Conservation (phyloP, 2,888 invertebrate genomes). For the Phengaris arion region DNA sequence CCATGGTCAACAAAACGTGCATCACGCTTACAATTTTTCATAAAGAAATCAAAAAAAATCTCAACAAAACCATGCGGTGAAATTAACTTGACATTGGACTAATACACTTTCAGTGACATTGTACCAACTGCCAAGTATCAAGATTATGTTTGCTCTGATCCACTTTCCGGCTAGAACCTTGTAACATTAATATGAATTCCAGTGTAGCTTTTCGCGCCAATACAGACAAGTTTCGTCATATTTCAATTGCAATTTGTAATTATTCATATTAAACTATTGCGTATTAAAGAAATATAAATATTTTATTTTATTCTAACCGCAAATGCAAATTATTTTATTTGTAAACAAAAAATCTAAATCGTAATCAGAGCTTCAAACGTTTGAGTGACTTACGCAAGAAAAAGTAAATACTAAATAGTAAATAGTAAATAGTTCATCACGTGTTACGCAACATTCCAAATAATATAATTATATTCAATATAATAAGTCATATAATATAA, state of each 20-base stretch:
- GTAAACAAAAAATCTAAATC: background rate
- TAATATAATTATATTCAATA: background rate
- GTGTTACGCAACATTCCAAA: conserved; percentile 6
- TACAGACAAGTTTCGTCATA: background rate
- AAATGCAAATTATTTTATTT: conserved; percentile 23
- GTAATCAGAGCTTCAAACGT: background rate
- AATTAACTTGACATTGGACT: conserved; percentile 9
- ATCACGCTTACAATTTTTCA: background rate
- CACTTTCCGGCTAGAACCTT: conserved; percentile 53
- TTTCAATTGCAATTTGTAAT: background rate
- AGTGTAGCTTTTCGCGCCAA: conserved; percentile 1
- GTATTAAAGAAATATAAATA: background rate
- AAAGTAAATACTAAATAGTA: background rate
- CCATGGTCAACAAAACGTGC: background rate
- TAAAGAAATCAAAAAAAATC: background rate
- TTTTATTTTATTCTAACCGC: background rate
- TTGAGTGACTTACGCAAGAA: background rate
- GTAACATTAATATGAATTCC: conserved; percentile 30
- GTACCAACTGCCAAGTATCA: conserved; percentile 40
- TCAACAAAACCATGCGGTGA: background rate
- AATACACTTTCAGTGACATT: conserved; percentile 59
- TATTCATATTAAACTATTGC: background rate
- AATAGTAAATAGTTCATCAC: background rate
- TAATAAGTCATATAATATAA: too few relatives aligned
- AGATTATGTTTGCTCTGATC: conserved; percentile 61